Evolutionary conservation across 2,113 vertebrate species (phyloP).

Genomic region (Psophia crepitans): DNA sequence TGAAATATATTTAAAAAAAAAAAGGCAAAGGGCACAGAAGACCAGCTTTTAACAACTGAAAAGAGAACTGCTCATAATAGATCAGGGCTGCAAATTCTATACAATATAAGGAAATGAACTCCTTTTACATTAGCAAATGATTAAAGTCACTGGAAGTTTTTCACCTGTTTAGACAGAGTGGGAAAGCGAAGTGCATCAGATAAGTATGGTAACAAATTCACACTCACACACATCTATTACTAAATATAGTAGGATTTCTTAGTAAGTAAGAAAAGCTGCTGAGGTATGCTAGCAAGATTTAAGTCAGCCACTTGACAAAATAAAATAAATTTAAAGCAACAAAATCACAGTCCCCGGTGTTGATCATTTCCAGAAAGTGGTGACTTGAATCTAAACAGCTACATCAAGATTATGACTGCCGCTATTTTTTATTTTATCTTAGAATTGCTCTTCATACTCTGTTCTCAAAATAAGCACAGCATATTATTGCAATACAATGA

Average conservation of each 20-base stretch:
- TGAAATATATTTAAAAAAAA: background rate
- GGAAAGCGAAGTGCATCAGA: slow-evolving; percentile 39
- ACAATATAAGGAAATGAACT: background rate
- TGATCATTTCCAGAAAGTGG: background rate
- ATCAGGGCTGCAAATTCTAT: background rate
- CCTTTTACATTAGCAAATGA: background rate
- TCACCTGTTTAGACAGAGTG: background rate
- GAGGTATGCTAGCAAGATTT: slow-evolving; percentile 52
- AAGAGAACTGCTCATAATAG: background rate
- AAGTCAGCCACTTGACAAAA: slow-evolving; percentile 21
- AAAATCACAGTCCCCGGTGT: background rate
- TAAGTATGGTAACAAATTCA: slow-evolving; percentile 52
- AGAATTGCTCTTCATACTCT: background rate
- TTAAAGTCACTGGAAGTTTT: background rate
- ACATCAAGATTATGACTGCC: background rate
- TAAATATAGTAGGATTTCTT: slow-evolving; percentile 71
- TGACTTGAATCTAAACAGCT: background rate
- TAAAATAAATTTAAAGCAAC: background rate
- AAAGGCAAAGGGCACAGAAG: background rate
- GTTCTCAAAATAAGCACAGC: slow-evolving; percentile 26
- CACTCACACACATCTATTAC: slow-evolving; percentile 44
- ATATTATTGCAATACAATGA: slow-evolving; percentile 9
- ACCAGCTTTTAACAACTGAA: background rate
- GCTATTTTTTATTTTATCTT: background rate
- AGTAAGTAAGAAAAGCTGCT: slow-evolving; percentile 41